Evolutionary conservation across 2,113 vertebrate genomes (phyloP).

Genomic region (Carassius gibelio): DNA sequence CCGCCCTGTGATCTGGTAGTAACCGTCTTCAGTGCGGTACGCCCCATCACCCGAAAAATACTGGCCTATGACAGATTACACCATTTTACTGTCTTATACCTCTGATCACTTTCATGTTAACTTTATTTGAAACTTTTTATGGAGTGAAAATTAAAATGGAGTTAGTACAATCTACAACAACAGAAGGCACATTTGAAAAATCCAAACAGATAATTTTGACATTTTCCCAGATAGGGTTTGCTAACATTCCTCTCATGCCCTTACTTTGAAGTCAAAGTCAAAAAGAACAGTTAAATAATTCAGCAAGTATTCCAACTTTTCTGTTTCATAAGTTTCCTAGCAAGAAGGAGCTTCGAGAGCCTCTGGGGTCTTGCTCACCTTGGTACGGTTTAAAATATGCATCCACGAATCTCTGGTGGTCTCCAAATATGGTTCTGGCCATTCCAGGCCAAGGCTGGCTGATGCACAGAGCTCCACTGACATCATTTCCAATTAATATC

Average conservation of each 20-base stretch:
- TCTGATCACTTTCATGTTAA: background rate
- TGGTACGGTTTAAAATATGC: constrained; percentile 86
- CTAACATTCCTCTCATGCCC: background rate
- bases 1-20: constrained; percentile 90
- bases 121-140: background rate
- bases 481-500: constrained; percentile 72
- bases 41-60: constrained; percentile 91
- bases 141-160: background rate
- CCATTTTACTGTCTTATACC: background rate
- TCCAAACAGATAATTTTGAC: background rate
- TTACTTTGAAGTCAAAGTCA: background rate
- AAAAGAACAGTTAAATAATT: constrained; percentile 17
- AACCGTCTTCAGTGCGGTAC: constrained; percentile 78
- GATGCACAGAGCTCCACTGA: constrained; percentile 86
- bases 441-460: constrained; percentile 87
- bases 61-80: constrained; percentile 71
- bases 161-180: background rate
- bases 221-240: background rate
- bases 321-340: background rate
- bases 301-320: background rate
- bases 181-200: background rate
- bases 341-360: background rate
- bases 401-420: constrained; percentile 84
- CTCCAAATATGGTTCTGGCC: constrained; percentile 85
- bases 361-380: constrained; percentile 74